A percentile compares a stretch with the other conserved stretches of the same genome.
phyloP scores from a whole-genome alignment of 2,888 invertebrate species.

The Rhopalosiphum nymphaeae region DNA sequence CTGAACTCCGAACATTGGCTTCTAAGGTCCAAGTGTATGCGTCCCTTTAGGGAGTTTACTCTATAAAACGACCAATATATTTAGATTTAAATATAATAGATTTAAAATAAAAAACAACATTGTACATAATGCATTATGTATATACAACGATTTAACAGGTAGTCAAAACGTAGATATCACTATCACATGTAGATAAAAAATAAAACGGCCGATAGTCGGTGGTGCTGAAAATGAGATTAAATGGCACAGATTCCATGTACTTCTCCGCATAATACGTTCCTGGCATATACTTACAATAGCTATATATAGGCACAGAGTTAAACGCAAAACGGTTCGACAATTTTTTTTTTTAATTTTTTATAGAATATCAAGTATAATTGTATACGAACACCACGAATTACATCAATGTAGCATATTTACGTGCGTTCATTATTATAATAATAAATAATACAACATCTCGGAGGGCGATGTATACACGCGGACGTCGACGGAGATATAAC shows the following conservation, averaged over 20 bases:
- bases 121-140: background rate
- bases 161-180: background rate
- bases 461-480: background rate
- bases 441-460: background rate
- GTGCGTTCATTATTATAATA: background rate
- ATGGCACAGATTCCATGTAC: background rate
- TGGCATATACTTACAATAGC: background rate
- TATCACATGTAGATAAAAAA: background rate
- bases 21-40: background rate
- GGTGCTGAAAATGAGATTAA: background rate
- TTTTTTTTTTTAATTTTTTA: background rate
- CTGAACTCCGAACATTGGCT: background rate
- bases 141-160: background rate
- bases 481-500: slow-evolving; percentile 29
- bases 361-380: background rate
- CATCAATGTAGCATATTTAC: background rate
- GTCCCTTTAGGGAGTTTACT: background rate
- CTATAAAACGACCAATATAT: background rate
- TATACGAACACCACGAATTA: background rate
- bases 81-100: too few species aligned
- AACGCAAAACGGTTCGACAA: background rate
- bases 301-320: background rate
- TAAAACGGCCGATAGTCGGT: background rate
- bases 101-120: background rate
- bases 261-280: background rate